These are phyloP conservation scores for Clistopyga incitator DNA, from an alignment of 2,888 invertebrate genomes.

Conservation along the genomic window DNA sequence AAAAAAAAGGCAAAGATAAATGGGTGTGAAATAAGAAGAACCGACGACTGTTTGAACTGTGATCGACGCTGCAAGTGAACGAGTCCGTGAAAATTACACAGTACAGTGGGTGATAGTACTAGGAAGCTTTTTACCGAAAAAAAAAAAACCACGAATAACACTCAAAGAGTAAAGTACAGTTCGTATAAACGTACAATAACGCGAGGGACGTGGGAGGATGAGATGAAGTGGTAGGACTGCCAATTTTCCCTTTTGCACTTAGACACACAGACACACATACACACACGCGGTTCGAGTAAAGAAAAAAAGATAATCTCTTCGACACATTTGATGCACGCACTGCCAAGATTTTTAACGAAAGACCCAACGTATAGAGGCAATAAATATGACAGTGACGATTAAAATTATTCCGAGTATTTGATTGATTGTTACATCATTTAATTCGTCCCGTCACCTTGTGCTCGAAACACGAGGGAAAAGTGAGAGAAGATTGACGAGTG, in stretches of 20 bases:
- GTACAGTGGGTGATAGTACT: slow-evolving; percentile 38
- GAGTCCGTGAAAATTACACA: slow-evolving; percentile 49
- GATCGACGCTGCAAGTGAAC: slow-evolving; percentile 57
- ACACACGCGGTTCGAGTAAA: background rate
- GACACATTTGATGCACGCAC: slow-evolving; percentile 58
- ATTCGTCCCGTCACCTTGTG: background rate
- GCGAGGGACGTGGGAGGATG: slow-evolving; percentile 18
- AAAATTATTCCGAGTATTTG: background rate
- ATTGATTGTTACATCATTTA: background rate
- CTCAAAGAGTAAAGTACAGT: background rate
- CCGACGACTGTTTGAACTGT: slow-evolving; percentile 30
- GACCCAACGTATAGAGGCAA: background rate
- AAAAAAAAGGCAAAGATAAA: slow-evolving; percentile 2
- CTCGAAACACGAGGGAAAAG: background rate
- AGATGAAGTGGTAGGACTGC: slow-evolving; percentile 22
- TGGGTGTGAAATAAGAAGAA: slow-evolving; percentile 10
- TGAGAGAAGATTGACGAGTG: slow-evolving; percentile 8
- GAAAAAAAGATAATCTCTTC: background rate
- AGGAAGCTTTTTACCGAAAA: slow-evolving; percentile 32
- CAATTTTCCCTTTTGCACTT: background rate
- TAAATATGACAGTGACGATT: slow-evolving; percentile 54
- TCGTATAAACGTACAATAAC: background rate
- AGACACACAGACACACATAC: background rate
- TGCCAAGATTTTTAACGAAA: slow-evolving; percentile 48
- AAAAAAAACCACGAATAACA: background rate